Evolutionary conservation across 2,888 invertebrate species (phyloP), one percentile per base, ranked within the genome.

Genomic region (Carpatolechia fugitivella): DNA sequence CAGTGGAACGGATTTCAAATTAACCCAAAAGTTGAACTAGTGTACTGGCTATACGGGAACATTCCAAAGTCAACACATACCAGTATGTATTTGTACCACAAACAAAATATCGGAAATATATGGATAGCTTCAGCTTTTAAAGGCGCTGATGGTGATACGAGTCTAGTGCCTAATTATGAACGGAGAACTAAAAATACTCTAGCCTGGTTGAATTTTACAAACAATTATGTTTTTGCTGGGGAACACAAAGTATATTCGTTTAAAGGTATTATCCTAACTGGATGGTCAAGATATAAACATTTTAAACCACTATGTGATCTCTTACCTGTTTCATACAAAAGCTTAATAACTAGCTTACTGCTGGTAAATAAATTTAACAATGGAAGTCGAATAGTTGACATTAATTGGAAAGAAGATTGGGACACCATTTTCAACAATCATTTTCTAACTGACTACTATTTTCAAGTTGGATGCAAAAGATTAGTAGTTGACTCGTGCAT

Each of bases 51-150:
- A 56, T 95, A 95, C 66, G 80, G 78, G 1, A 72, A 55, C 66
- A 85, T 66, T 2, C 16, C 72, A 4, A 55, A 59, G 3, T 69
- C 64, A 46, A 75, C 72, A 67, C 90, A 76, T 61, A 76, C 49
- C 0, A 65, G 68, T 40, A 56, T 86, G 10, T 63, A 69, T 3
- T 70, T 72, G 30, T 80, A 85, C 48, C 77, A 79, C 35, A 69
- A 63, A 24, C 70, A 18, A 7, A 4, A 67, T 8, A 97, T 97
- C 78, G 82, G 91, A 1, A 91, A 91, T 35, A 84, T 96, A 18
- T 97, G 97, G 96, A 91, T 95, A 41, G 96, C 96, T 0, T 94
- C 95, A 57, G 96, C 97, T 0, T 97, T 94, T 71, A 97, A 97
- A 88, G 97, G 97, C 0, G 94, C 94, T 0, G 93, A 93, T 46